Conservation (phyloP, 2,113 vertebrate genomes). For the Poeciliopsis retropinna region DNA sequence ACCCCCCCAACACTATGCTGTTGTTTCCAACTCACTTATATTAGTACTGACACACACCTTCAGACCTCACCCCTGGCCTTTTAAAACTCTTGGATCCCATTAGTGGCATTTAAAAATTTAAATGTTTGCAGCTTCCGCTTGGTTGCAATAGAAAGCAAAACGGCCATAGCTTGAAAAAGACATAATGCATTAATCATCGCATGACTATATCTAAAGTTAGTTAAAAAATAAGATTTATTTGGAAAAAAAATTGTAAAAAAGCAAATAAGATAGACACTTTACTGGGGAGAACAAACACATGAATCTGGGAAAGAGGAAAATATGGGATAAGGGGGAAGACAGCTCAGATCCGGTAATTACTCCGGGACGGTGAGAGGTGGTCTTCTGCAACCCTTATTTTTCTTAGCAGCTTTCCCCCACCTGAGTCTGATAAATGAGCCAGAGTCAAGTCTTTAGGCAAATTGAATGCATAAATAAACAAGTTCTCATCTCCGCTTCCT, state of each 20-base stretch:
- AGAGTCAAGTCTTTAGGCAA: slow-evolving; percentile 67
- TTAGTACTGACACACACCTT: slow-evolving; percentile 39
- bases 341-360: slow-evolving; percentile 37
- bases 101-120: slow-evolving; percentile 66
- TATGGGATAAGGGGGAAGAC: slow-evolving; percentile 2
- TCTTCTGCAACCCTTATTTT: slow-evolving; percentile 39
- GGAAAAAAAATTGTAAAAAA: neutral
- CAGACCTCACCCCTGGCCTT: slow-evolving; percentile 31
- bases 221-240: slow-evolving; percentile 15
- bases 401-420: slow-evolving; percentile 45
- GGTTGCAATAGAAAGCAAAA: slow-evolving; percentile 39
- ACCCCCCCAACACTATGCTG: neutral
- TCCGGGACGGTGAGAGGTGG: slow-evolving; percentile 31
- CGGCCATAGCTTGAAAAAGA: slow-evolving; percentile 22
- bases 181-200: slow-evolving; percentile 49
- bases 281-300: neutral
- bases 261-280: neutral
- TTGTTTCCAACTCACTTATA: slow-evolving; percentile 41
- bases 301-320: slow-evolving; percentile 12
- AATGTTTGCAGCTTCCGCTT: slow-evolving; percentile 44
- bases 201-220: slow-evolving; percentile 36
- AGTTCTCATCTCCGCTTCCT: slow-evolving; percentile 58
- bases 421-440: slow-evolving; percentile 66
- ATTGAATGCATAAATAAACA: slow-evolving; percentile 74
- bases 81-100: slow-evolving; percentile 51